Evolutionary conservation across 2,113 vertebrate species (phyloP).

Genomic region (Eolophus roseicapilla): DNA sequence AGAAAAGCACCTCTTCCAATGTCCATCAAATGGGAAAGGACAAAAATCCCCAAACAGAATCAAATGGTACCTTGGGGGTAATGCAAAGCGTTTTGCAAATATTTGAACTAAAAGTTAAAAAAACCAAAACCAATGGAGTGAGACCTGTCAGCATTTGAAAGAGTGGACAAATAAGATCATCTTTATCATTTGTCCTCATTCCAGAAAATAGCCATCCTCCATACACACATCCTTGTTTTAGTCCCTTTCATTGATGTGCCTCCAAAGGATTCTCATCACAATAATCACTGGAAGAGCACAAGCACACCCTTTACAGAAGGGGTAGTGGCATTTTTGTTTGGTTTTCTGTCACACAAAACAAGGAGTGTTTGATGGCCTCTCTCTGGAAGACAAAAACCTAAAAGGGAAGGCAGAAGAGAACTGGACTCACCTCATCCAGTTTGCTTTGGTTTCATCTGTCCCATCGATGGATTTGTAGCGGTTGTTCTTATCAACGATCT

Average conservation of each 20-base stretch:
- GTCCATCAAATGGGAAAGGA: not conserved
- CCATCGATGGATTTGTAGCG: constrained; percentile 91
- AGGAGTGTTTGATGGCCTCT: not conserved
- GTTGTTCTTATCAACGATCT: constrained; percentile 90
- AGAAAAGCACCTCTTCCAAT: not conserved
- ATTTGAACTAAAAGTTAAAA: not conserved
- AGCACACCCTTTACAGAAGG: not conserved
- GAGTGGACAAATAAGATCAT: not conserved
- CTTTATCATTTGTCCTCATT: not conserved
- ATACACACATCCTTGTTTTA: not conserved
- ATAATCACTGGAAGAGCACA: not conserved
- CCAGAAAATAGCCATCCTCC: not conserved
- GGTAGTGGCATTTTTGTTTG: not conserved
- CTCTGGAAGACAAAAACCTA: not conserved
- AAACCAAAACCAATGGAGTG: not conserved
- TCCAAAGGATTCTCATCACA: not conserved
- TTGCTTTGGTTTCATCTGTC: constrained; percentile 89
- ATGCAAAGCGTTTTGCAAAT: not conserved
- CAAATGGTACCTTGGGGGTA: not conserved
- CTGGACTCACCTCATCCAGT: constrained; percentile 94
- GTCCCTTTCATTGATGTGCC: not conserved
- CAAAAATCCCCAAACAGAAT: not conserved
- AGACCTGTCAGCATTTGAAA: not conserved
- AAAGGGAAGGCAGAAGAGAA: not conserved
- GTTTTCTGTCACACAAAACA: not conserved